Evolutionary conservation across 2,797 vertebrate genomes (phyloP).

Genomic region (Pangasius sanitwongsei): DNA sequence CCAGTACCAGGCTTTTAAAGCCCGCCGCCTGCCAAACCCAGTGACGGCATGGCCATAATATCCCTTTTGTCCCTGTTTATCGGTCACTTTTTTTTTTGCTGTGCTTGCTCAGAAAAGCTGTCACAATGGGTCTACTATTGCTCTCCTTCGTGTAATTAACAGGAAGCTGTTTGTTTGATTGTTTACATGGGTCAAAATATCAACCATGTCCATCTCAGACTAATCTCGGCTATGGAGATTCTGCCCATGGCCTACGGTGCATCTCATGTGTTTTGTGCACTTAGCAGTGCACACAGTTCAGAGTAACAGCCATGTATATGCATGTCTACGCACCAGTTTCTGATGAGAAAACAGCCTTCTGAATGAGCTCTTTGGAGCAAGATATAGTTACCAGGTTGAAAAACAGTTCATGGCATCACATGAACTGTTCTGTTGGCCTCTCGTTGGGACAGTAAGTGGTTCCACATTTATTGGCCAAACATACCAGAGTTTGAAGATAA

Average conservation of each 20-base stretch:
- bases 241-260: neutral
- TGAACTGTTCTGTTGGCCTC: neutral
- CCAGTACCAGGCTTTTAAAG: conserved; percentile 67
- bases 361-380: neutral
- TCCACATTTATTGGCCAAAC: neutral
- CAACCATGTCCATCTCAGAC: neutral
- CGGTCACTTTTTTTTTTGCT: conserved; percentile 26
- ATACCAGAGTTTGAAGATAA: neutral
- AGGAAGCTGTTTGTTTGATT: conserved; percentile 61
- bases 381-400: neutral
- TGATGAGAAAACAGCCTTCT: neutral
- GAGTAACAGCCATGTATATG: neutral
- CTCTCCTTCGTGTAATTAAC: conserved; percentile 53
- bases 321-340: neutral
- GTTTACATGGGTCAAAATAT: conserved; percentile 58
- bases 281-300: neutral
- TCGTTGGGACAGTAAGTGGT: neutral
- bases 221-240: neutral
- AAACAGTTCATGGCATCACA: neutral
- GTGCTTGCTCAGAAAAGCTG: conserved; percentile 62
- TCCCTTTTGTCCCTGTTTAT: conserved; percentile 71
- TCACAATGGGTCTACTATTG: conserved; percentile 66
- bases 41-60: conserved; percentile 68
- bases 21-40: conserved; percentile 55
- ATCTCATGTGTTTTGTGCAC: neutral